phyloP scores from a whole-genome alignment of 2,797 vertebrate genomes.

The Scarus forsteni region DNA sequence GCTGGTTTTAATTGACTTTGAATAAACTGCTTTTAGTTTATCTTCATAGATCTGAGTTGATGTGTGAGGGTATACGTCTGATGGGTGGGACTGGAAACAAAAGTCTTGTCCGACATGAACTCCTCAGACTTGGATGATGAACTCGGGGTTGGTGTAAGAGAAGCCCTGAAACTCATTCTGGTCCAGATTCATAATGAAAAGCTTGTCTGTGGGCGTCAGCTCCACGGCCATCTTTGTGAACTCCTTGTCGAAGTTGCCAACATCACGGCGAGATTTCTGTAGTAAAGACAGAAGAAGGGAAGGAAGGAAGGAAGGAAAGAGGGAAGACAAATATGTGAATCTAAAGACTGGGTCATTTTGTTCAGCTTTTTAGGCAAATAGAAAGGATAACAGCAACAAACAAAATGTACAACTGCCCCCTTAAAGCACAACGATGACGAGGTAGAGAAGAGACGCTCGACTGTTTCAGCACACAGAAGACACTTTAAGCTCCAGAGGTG shows the following conservation, averaged over 20 bases:
- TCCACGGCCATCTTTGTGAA: slow-evolving; percentile 98
- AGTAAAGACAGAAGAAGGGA: slow-evolving; percentile 36
- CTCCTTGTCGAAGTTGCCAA: slow-evolving; percentile 98
- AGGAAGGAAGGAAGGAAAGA: slow-evolving; percentile 11
- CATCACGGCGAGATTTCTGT: slow-evolving; percentile 94
- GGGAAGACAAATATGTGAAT: not conserved
- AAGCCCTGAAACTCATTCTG: slow-evolving; percentile 99
- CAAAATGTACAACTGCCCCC: slow-evolving; percentile 12
- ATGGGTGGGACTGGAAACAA: slow-evolving; percentile 29
- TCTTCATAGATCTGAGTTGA: slow-evolving; percentile 16
- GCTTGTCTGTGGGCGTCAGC: slow-evolving; percentile 98
- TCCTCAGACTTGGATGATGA: slow-evolving; percentile 84
- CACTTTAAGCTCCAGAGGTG: slow-evolving; percentile 32
- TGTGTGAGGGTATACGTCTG: slow-evolving; percentile 18
- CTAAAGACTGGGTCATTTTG: not conserved
- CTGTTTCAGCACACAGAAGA: slow-evolving; percentile 36
- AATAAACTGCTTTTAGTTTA: slow-evolving; percentile 11
- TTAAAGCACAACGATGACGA: slow-evolving; percentile 58
- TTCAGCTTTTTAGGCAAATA: not conserved
- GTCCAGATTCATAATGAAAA: slow-evolving; percentile 99
- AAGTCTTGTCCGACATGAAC: slow-evolving; percentile 19
- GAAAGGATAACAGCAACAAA: slow-evolving; percentile 12
- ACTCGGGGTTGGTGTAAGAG: slow-evolving; percentile 99
- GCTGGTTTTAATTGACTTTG: slow-evolving; percentile 13
- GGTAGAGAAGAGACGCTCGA: slow-evolving; percentile 21